Conservation (phyloP, 2,888 invertebrate genomes). For the Phaonia tiefii region DNA sequence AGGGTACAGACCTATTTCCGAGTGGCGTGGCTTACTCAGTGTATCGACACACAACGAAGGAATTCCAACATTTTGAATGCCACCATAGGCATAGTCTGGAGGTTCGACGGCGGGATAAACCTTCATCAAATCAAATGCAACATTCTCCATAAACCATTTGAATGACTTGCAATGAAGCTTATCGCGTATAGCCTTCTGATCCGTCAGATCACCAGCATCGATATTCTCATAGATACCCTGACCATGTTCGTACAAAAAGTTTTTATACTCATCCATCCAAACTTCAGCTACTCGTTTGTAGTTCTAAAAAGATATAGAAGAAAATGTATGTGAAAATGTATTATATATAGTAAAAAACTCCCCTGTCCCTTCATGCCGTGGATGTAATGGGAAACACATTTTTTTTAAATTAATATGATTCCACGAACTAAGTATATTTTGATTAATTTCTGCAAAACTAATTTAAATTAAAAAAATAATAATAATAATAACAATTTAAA, state of each 20-base stretch:
- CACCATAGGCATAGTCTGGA: slow-evolving; percentile 89
- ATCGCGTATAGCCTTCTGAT: slow-evolving; percentile 88
- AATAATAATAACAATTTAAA: too few relatives aligned
- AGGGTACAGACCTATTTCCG: slow-evolving; percentile 76
- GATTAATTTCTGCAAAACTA: too few relatives aligned
- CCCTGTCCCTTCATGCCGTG: too few relatives aligned
- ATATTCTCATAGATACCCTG: slow-evolving; percentile 87
- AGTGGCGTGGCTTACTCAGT: slow-evolving; percentile 80
- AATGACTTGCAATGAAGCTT: slow-evolving; percentile 93
- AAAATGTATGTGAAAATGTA: too few relatives aligned
- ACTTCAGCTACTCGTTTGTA: slow-evolving; percentile 96
- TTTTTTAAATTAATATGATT: too few relatives aligned
- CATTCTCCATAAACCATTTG: slow-evolving; percentile 96
- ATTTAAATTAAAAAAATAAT: too few relatives aligned
- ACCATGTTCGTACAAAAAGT: slow-evolving; percentile 90
- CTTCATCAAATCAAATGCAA: slow-evolving; percentile 94
- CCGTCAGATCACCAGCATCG: slow-evolving; percentile 90
- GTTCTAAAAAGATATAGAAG: slow-evolving; percentile 83
- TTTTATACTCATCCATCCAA: slow-evolving; percentile 99
- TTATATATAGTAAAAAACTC: too few relatives aligned
- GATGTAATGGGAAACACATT: too few relatives aligned
- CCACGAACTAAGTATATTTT: too few relatives aligned
- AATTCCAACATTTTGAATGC: slow-evolving; percentile 85
- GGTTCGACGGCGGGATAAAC: slow-evolving; percentile 96
- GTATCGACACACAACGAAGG: slow-evolving; percentile 89